Conservation (phyloP, 37 sponge, comb jelly and placozoan genomes). For the Amphimedon queenslandica region DNA sequence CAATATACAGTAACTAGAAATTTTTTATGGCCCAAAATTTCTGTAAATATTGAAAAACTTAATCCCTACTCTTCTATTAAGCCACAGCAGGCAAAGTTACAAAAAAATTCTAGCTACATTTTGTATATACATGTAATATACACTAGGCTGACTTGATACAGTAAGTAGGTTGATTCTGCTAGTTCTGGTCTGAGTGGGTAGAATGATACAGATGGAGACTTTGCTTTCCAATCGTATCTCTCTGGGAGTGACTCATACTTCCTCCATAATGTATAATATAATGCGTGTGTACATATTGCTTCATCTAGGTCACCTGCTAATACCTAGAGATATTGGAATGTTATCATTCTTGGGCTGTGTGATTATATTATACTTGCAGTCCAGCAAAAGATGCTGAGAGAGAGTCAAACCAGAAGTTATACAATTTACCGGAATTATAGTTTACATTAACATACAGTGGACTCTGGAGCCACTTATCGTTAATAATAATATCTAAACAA, state of each 20-base stretch:
- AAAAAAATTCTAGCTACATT: too few species aligned
- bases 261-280: conserved; percentile 91
- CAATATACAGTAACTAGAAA: background rate
- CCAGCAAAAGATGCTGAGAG: conserved; percentile 93
- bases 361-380: conserved; percentile 61
- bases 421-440: conserved; percentile 67
- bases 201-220: conserved; percentile 71
- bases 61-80: too few species aligned
- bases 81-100: too few species aligned
- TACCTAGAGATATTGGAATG: conserved; percentile 42
- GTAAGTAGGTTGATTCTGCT: conserved; percentile 92
- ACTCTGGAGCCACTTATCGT: background rate
- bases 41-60: too few species aligned
- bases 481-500: conserved; percentile 32
- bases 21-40: too few species aligned
- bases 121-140: too few species aligned
- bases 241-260: conserved; percentile 90
- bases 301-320: conserved; percentile 89
- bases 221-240: conserved; percentile 78
- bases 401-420: conserved; percentile 91
- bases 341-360: background rate
- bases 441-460: conserved; percentile 83
- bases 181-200: conserved; percentile 96
- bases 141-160: conserved; percentile 95
- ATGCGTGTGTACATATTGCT: conserved; percentile 92